Evolutionary conservation across 2,888 invertebrate species (phyloP).

Genomic region (Cryptosula pallasiana): DNA sequence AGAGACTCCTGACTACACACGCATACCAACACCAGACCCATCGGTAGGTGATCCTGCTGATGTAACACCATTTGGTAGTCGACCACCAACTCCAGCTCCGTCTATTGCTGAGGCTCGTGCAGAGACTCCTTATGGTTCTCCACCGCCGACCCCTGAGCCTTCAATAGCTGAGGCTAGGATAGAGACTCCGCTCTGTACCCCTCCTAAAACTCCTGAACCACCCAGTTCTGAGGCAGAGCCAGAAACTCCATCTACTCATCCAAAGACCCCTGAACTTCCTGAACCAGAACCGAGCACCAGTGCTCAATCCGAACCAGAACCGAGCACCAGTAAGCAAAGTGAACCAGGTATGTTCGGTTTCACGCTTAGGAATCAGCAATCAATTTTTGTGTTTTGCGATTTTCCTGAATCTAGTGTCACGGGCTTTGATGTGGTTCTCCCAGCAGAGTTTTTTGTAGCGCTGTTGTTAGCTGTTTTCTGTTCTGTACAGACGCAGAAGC

Average conservation of each 20-base stretch:
- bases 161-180: neutral
- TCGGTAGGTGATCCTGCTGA: neutral
- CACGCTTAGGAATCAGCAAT: no score
- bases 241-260: neutral
- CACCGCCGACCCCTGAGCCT: conserved; percentile 8
- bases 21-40: conserved; percentile 14
- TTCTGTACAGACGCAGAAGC: neutral
- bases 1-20: neutral
- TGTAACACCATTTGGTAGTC: neutral
- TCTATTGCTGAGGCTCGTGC: neutral
- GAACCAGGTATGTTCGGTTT: no score
- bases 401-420: no score
- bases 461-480: no score
- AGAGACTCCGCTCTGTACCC: conserved; percentile 1
- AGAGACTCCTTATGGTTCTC: neutral
- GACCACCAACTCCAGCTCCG: neutral
- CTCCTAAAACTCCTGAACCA: neutral
- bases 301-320: no score
- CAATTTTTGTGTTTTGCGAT: no score
- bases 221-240: neutral
- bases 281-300: conserved; percentile 5
- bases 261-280: neutral
- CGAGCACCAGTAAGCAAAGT: no score
- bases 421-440: no score
- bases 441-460: no score